Evolutionary conservation across 2,888 invertebrate genomes (phyloP).

Genomic region (Leptogaster cylindrica): DNA sequence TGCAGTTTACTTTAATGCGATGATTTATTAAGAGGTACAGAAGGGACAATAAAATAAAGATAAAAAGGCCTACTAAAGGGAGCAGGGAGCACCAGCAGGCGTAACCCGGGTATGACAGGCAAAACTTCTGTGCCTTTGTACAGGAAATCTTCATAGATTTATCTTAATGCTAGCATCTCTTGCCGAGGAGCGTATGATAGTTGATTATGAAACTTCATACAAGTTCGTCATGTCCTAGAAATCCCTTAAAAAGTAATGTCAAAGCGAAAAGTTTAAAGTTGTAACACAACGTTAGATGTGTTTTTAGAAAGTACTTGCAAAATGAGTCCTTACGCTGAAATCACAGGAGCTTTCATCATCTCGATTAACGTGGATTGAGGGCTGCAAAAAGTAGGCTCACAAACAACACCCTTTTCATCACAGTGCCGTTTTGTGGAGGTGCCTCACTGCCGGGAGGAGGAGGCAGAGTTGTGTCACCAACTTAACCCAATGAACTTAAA

Average conservation of each 20-base stretch:
- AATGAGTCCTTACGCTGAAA: slow-evolving; percentile 34
- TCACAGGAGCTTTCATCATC: slow-evolving; percentile 35
- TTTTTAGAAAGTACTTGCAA: slow-evolving; percentile 29
- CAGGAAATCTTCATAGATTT: slow-evolving; percentile 19
- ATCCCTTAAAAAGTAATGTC: slow-evolving; percentile 11
- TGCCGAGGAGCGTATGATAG: not conserved
- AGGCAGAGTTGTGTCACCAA: slow-evolving; percentile 35
- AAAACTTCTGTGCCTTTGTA: slow-evolving; percentile 8
- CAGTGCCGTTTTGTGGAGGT: slow-evolving; percentile 1
- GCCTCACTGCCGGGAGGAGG: not conserved
- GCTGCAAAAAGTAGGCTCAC: slow-evolving; percentile 26
- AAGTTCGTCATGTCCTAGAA: slow-evolving; percentile 30
- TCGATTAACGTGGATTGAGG: slow-evolving; percentile 36
- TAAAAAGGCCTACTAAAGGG: slow-evolving; percentile 34
- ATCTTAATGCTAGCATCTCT: not conserved
- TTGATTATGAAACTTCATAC: slow-evolving; percentile 20
- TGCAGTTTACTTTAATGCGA: slow-evolving; percentile 38
- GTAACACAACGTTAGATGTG: slow-evolving; percentile 1
- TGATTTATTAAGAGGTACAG: slow-evolving; percentile 43
- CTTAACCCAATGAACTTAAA: slow-evolving; percentile 35
- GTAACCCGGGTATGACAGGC: not conserved
- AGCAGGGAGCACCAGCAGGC: not conserved
- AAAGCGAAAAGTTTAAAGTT: slow-evolving; percentile 9
- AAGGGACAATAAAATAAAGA: slow-evolving; percentile 41
- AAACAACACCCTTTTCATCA: slow-evolving; percentile 29